These are phyloP conservation scores for Adelognathus sp. DNA, from an alignment of 2,888 invertebrate genomes.

Conservation along the genomic window DNA sequence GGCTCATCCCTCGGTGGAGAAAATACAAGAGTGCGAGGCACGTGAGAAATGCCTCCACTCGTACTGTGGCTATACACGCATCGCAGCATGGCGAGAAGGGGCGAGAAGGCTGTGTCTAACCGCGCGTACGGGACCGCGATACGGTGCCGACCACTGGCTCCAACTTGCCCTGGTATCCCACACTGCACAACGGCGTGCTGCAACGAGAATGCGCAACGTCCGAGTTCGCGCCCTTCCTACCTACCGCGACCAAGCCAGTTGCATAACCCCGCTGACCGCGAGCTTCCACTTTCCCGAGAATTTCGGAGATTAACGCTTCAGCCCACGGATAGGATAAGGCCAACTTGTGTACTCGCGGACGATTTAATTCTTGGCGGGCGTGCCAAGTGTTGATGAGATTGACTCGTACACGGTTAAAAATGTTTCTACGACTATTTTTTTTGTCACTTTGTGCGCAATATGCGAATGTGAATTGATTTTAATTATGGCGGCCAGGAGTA, in stretches of 20 bases:
- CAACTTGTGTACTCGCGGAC: conserved; percentile 28
- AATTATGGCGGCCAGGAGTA: no score
- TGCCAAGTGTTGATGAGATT: neutral
- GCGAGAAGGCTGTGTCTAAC: conserved; percentile 2
- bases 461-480: no score
- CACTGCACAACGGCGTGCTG: neutral
- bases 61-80: no score
- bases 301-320: conserved; percentile 46
- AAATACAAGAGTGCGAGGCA: conserved; percentile 27
- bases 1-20: conserved; percentile 22
- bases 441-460: no score
- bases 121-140: conserved; percentile 29
- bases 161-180: neutral
- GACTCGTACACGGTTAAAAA: neutral
- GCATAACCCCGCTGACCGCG: conserved; percentile 38
- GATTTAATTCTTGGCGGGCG: conserved; percentile 32
- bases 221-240: conserved; percentile 15
- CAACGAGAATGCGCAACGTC: conserved; percentile 2
- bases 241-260: no score
- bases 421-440: no score
- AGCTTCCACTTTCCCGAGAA: conserved; percentile 31
- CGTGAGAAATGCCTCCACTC: conserved; percentile 46
- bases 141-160: conserved; percentile 23
- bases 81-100: no score
- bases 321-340: neutral